Conservation (phyloP, 37 sponge, comb jelly and placozoan species). For the Halisarca cf. caerulea region DNA sequence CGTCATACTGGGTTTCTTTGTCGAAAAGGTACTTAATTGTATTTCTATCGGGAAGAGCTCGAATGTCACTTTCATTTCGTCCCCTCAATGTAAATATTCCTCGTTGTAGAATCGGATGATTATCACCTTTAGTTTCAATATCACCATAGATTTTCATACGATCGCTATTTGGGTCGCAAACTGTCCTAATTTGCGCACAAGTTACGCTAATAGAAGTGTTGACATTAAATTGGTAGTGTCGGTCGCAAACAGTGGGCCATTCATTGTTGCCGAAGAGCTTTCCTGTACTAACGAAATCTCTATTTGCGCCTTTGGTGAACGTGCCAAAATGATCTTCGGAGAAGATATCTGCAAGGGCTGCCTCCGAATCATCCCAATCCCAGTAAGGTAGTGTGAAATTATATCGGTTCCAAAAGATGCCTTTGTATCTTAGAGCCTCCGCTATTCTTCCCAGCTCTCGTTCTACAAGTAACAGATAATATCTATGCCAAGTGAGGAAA, state of each 20-base stretch:
- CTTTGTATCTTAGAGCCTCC: neutral
- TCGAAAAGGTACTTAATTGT: too few species aligned
- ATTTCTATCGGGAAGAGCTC: too few species aligned
- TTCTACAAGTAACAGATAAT: slow-evolving; percentile 18
- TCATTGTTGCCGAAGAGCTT: neutral
- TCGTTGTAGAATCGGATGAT: too few species aligned
- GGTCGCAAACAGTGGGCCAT: slow-evolving; percentile 30
- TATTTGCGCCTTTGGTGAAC: neutral
- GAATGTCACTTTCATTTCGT: too few species aligned
- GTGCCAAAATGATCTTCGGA: neutral
- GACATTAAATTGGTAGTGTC: neutral
- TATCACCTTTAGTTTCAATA: too few species aligned
- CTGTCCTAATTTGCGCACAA: neutral
- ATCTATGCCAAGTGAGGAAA: slow-evolving; percentile 27
- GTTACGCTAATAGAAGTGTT: neutral
- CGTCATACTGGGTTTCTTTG: too few species aligned
- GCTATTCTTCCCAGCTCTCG: slow-evolving; percentile 6
- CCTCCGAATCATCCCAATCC: neutral
- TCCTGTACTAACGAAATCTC: neutral
- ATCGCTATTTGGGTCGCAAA: neutral
- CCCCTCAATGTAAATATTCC: too few species aligned
- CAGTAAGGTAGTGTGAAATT: slow-evolving; percentile 20
- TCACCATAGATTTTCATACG: neutral
- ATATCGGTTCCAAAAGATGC: neutral
- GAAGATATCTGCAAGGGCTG: neutral